Evolutionary conservation across 2,797 vertebrate genomes (phyloP), one percentile per base, ranked within the genome.

Genomic region (Erpetoichthys calabaricus): DNA sequence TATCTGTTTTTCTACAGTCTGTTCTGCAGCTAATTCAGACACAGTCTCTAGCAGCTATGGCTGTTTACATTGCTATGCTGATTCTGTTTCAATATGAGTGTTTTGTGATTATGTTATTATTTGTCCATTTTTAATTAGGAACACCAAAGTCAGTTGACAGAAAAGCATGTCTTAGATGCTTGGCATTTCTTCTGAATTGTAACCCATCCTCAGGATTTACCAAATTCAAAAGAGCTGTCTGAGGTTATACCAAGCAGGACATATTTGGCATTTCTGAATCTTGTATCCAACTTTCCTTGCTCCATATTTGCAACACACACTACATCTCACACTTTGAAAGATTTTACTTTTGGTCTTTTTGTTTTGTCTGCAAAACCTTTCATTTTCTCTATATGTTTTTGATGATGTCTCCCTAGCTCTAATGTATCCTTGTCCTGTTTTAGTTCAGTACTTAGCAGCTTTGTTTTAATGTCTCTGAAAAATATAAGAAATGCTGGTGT

Each of bases 231-330:
- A 3, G 56, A 60, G 7, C 54, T 63, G 46, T 61, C 47, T 0
- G 51, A 25, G 2, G 50, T 63, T 51, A 57, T 57, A 51, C 52
- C 62, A 51, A 64, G 42, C 45, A 63, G n/a, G n/a, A 65, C 51
- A 57, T 61, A 67, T 8, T 6, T 7, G 59, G n/a, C 57, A 42
- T 68, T 58, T 59, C 47, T 60, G 43, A 51, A 64, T 52, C 6
- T 60, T 4, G 66, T 6, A 60, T 68, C 60, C 44, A 65, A 45
- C 43, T 62, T 64, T 6, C 62, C 45, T 25, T 60, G 63, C 6
- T 63, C 57, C 55, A 59, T 54, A 52, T 44, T 59, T 5, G 51
- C 59, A 46, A 56, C 56, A 57, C 63, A 59, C 44, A 66, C 62
- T 44, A 63, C 8, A 57, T 63, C 57, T 43, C 55, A 57, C 25